Evolutionary conservation across 2,888 invertebrate species (phyloP).

Genomic region (Drosophila rubida): DNA sequence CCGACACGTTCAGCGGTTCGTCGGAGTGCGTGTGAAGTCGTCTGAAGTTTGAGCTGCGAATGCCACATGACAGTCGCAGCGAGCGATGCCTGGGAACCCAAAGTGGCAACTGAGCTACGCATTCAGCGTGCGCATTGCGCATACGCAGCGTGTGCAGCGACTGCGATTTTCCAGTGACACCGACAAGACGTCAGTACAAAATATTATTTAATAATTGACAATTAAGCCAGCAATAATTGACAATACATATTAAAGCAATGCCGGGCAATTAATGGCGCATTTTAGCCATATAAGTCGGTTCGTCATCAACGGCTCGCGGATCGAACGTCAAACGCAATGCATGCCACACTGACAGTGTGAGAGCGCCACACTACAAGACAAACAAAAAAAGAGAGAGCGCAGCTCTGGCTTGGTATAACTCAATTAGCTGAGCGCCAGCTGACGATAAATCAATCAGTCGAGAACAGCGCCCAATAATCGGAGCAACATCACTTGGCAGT

Average conservation of each 20-base stretch:
- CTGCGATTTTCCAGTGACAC: constrained; percentile 40
- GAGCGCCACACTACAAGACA: constrained; percentile 43
- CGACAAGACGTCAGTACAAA: constrained; percentile 31
- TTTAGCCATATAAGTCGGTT: constrained; percentile 72
- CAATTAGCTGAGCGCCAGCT: constrained; percentile 59
- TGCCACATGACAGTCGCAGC: constrained; percentile 27
- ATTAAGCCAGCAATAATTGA: constrained; percentile 79
- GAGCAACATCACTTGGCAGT: constrained; percentile 33
- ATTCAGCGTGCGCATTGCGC: constrained; percentile 65
- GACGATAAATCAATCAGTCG: constrained; percentile 73
- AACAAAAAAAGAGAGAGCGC: constrained; percentile 19
- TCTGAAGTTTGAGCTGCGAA: constrained; percentile 11
- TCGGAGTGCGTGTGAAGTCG: constrained; percentile 50
- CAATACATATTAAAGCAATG: constrained; percentile 74
- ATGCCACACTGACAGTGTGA: constrained; percentile 63
- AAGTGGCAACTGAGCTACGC: constrained; percentile 70
- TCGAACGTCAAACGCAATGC: constrained; percentile 51
- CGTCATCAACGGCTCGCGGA: constrained; percentile 28
- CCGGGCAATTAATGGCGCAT: constrained; percentile 75
- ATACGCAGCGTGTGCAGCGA: constrained; percentile 60
- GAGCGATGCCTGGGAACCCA: constrained; percentile 51
- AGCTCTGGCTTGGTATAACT: constrained; percentile 63
- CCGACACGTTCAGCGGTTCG: constrained; percentile 5
- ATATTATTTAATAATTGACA: constrained; percentile 77
- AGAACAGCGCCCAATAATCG: constrained; percentile 56